These are phyloP conservation scores for Platyura marginata DNA, from an alignment of 1,140 invertebrate species.

Conservation along the genomic window DNA sequence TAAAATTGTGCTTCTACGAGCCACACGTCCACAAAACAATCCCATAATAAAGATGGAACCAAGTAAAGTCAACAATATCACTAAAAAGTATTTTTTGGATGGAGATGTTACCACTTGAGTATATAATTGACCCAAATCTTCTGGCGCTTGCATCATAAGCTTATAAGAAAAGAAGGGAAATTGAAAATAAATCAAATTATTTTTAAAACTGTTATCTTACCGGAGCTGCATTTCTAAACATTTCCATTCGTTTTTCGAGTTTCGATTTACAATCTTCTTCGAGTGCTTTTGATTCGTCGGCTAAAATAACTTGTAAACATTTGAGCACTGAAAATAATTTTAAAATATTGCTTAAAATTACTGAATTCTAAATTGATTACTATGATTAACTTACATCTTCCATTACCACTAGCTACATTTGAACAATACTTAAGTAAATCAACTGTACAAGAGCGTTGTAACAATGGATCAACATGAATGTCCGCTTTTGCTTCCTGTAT, in stretches of 20 bases:
- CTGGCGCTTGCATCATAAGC: constrained; percentile 31
- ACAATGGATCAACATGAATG: constrained; percentile 63
- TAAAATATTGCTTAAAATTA: not conserved
- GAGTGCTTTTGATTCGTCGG: constrained; percentile 44
- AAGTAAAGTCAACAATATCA: constrained; percentile 46
- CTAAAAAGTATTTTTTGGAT: constrained; percentile 56
- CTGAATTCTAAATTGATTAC: too few species aligned
- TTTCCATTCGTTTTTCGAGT: constrained; percentile 61
- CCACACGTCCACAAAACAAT: constrained; percentile 61
- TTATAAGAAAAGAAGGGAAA: constrained; percentile 19
- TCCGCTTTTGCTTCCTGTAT: constrained; percentile 65
- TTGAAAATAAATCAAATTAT: constrained; percentile 2
- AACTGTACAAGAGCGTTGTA: constrained; percentile 56
- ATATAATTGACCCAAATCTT: constrained; percentile 52
- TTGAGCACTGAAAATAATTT: constrained; percentile 49
- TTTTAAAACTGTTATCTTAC: constrained; percentile 32
- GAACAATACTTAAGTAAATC: constrained; percentile 72
- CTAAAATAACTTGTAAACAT: constrained; percentile 55
- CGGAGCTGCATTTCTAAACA: constrained; percentile 74
- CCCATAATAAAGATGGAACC: constrained; percentile 63
- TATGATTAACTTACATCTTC: constrained; percentile 66
- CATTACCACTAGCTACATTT: constrained; percentile 65
- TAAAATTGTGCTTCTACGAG: constrained; percentile 44
- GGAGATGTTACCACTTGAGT: constrained; percentile 48
- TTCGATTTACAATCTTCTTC: constrained; percentile 58